These are phyloP conservation scores for Athene cunicularia DNA, from an alignment of 2,113 vertebrate genomes.

Conservation along the genomic window DNA sequence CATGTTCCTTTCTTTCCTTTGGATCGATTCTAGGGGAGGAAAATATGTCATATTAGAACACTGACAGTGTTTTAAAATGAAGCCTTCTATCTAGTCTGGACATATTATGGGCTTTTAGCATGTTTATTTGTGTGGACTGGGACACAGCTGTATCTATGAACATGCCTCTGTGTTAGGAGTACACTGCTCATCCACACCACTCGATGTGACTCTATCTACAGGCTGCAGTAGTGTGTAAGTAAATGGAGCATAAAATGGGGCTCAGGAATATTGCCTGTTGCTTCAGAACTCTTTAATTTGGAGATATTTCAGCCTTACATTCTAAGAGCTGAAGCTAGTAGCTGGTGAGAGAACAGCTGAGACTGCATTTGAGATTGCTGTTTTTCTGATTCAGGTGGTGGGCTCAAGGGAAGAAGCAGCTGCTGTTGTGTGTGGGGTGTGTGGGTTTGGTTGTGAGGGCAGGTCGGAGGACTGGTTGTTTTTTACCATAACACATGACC, in stretches of 20 bases:
- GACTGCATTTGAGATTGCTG: not conserved
- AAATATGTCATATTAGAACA: not conserved
- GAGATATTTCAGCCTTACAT: not conserved
- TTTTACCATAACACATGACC: too few species aligned
- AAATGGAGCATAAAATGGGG: not conserved
- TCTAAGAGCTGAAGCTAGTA: not conserved
- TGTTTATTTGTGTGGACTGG: not conserved
- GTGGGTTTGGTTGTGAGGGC: not conserved
- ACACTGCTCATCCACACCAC: rapidly evolving
- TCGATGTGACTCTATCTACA: not conserved
- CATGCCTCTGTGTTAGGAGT: not conserved
- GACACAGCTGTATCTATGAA: not conserved
- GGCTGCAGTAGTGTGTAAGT: not conserved
- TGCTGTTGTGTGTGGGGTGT: not conserved
- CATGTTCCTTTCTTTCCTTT: not conserved
- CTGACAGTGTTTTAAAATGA: not conserved
- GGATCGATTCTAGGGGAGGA: not conserved
- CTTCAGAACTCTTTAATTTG: not conserved
- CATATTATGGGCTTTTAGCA: not conserved
- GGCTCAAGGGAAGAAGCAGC: not conserved
- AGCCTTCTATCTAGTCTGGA: not conserved
- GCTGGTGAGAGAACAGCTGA: not conserved
- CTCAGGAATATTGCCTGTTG: not conserved
- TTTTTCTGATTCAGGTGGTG: not conserved
- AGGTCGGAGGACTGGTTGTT: not conserved